A percentile compares a stretch with the other conserved stretches of the same genome.
These are phyloP conservation scores for Probosciger aterrimus DNA, from an alignment of 2,113 vertebrate species.

Conservation along the genomic window DNA sequence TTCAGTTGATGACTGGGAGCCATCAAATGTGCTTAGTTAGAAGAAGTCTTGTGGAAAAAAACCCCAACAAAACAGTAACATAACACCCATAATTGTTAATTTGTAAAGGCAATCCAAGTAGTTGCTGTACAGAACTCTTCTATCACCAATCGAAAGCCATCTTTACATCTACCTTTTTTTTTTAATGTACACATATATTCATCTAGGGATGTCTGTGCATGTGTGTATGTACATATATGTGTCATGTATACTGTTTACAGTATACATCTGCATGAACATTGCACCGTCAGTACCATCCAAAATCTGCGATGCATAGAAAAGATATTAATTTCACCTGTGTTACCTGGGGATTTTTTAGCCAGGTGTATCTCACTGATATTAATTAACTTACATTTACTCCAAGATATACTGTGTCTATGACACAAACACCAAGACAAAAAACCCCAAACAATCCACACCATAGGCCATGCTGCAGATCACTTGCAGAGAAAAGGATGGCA, in stretches of 20 bases:
- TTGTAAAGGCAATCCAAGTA: not conserved
- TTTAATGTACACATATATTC: not conserved
- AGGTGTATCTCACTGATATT: not conserved
- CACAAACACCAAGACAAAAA: not conserved
- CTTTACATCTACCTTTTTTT: not conserved
- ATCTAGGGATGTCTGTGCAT: not conserved
- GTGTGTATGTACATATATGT: accelerated
- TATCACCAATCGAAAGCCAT: not conserved
- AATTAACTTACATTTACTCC: not conserved
- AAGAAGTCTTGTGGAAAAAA: not conserved
- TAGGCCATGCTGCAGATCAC: not conserved
- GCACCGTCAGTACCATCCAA: not conserved
- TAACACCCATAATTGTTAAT: not conserved
- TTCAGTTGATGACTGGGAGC: not conserved
- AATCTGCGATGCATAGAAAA: not conserved
- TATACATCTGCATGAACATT: not conserved
- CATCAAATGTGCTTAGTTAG: not conserved
- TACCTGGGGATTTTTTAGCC: not conserved
- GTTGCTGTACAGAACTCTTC: not conserved
- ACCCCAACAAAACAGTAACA: not conserved
- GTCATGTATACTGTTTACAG: accelerated
- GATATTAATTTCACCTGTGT: not conserved
- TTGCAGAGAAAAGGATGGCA: not conserved
- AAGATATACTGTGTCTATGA: not conserved
- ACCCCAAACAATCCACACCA: not conserved